Base-by-base conservation (phyloP, 1,140 invertebrate species). In the Heterodera schachtii region DNA sequence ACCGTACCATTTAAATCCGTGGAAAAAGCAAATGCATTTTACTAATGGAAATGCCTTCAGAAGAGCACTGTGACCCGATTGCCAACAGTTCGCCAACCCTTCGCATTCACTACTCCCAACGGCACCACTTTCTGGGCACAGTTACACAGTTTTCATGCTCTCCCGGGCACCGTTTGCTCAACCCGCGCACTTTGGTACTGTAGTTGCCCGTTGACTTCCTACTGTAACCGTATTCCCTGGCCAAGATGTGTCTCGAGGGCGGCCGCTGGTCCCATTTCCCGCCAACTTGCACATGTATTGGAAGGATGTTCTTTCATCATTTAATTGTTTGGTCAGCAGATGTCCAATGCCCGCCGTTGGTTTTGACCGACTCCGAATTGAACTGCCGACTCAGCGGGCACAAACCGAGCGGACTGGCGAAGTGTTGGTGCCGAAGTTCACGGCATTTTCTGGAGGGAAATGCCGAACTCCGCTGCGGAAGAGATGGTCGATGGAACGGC, bases 51-150 rank as follows among this genome's bases (percentile, higher is more conserved):
- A 31, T 31, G 31, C 31, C 31, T 82, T 44, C 64, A 86, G 84
- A 87, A 31, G 82, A 87, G n/a, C 69, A 85, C 21, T 87, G 86
- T 66, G n/a, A 79, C 47, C 84, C 82, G 21, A 87, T 86, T 41
- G 41, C 78, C 31, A 67, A 84, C 60, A 87, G 71, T 16, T 67
- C 84, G 13, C 57, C 84, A 46, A 81, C 74, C 0, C 73, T 85
- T 31, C 47, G 77, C 21, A 78, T 85, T 75, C 85, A 85, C 67
- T 85, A 87, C 52, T 57, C 73, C 43, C 52, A 70, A 31, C 81
- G 82, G 44, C 73, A 86, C 47, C 69, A 76, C 21, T 85, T 75
- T 66, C 49, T 86, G 13, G 85, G 85, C 41, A 75, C 86, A 13
- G 43, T 70, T 21, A 79, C 82, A 21, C 85, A 86, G 44, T 86